Conservation (phyloP, 1,140 invertebrate genomes). For the Drosophila prosaltans region DNA sequence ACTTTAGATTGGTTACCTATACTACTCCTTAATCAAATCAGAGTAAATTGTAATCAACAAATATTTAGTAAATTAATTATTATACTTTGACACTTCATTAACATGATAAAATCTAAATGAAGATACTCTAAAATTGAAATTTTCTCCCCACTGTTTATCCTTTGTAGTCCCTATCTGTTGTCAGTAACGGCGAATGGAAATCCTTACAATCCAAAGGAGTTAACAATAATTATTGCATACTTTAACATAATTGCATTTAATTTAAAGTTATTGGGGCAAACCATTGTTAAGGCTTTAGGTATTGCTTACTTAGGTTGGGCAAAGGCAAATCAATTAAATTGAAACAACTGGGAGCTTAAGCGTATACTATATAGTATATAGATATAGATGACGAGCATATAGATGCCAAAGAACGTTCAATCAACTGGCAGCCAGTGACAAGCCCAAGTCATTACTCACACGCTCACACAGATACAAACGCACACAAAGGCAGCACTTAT, state of each 20-base stretch:
- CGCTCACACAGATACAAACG: conserved; percentile 27
- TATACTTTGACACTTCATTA: too few relatives aligned
- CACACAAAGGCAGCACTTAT: conserved; percentile 61
- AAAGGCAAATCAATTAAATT: conserved; percentile 73
- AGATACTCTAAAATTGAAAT: too few relatives aligned
- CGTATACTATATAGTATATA: neutral
- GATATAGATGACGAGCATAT: neutral
- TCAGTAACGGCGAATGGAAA: conserved; percentile 2
- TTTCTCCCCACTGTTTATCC: too few relatives aligned
- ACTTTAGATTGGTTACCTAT: too few relatives aligned
- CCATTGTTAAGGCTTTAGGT: conserved; percentile 26
- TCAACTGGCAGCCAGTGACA: conserved; percentile 66
- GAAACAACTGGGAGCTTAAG: conserved; percentile 56
- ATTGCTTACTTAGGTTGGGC: neutral
- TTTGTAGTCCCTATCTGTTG: neutral
- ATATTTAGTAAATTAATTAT: too few relatives aligned
- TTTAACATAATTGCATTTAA: conserved; percentile 70
- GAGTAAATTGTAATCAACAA: too few relatives aligned
- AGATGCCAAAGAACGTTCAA: conserved; percentile 51
- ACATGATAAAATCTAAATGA: too few relatives aligned
- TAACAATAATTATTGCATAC: conserved; percentile 75
- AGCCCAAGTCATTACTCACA: conserved; percentile 73
- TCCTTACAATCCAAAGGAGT: conserved; percentile 34
- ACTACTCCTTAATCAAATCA: too few relatives aligned
- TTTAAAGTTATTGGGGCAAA: conserved; percentile 72